Evolutionary conservation across 2,113 vertebrate species (phyloP).

Genomic region (Paramormyrops kingsleyae): DNA sequence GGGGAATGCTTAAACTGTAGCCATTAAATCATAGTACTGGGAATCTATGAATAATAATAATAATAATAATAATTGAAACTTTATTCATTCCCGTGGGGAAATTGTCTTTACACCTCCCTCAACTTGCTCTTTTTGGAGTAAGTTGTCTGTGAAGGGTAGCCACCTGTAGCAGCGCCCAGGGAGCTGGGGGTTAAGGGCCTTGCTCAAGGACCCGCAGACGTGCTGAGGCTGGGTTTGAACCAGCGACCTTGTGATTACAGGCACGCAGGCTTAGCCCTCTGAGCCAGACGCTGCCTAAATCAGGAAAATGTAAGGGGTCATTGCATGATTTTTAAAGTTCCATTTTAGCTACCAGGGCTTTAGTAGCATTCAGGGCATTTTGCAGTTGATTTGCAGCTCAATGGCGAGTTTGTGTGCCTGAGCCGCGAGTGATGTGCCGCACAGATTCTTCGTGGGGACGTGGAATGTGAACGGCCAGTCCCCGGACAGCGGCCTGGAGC

Average conservation of each 20-base stretch:
- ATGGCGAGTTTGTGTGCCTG: neutral
- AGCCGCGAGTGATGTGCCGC: neutral
- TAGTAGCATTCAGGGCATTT: neutral
- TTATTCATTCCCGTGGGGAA: too few relatives aligned
- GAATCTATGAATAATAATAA: neutral
- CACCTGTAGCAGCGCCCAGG: too few relatives aligned
- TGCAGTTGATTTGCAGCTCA: neutral
- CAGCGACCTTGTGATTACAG: too few relatives aligned
- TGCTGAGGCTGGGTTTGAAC: too few relatives aligned
- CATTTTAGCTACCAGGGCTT: neutral
- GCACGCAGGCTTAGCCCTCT: too few relatives aligned
- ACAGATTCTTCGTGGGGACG: slow-evolving; percentile 86
- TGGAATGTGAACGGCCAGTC: slow-evolving; percentile 98
- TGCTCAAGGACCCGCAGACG: too few relatives aligned
- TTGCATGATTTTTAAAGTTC: neutral
- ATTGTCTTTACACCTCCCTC: too few relatives aligned
- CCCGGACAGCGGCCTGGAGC: slow-evolving; percentile 75
- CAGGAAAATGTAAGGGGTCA: neutral
- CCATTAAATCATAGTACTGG: neutral
- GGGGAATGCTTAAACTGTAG: neutral
- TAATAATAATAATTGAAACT: too few relatives aligned
- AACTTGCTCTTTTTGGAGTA: too few relatives aligned
- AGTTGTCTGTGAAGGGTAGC: too few relatives aligned
- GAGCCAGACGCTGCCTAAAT: too few relatives aligned
- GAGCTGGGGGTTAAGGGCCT: too few relatives aligned